Evolutionary conservation across 2,797 vertebrate genomes (phyloP).

Genomic region (Urosaurus nigricauda): DNA sequence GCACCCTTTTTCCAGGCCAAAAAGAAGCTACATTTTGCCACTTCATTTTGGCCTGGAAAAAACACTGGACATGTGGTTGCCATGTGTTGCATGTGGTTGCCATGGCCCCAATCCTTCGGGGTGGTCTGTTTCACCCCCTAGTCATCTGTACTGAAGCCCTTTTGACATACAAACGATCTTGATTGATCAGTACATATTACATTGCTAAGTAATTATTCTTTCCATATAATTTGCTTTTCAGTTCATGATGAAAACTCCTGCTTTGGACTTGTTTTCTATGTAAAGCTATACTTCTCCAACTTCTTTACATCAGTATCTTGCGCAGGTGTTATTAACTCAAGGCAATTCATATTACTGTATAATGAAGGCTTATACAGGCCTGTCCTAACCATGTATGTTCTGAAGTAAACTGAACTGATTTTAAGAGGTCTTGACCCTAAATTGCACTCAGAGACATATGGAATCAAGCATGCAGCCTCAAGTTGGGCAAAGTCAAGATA

Average conservation of each 20-base stretch:
- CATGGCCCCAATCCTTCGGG: too few species aligned
- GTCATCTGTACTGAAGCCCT: slow-evolving; percentile 26
- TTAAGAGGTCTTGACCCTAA: not conserved
- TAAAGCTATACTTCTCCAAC: not conserved
- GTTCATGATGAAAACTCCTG: slow-evolving; percentile 52
- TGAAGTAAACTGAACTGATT: not conserved
- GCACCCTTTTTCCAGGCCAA: too few species aligned
- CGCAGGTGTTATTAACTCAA: not conserved
- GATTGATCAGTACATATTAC: slow-evolving; percentile 49
- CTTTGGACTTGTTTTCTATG: not conserved
- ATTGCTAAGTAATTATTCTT: slow-evolving; percentile 52
- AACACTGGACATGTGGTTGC: too few species aligned
- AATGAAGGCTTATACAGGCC: too few species aligned
- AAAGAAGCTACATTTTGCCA: too few species aligned
- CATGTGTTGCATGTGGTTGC: too few species aligned
- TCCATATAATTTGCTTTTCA: slow-evolving; percentile 56
- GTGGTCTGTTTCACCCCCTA: not conserved
- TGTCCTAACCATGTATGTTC: not conserved
- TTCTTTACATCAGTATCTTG: not conserved
- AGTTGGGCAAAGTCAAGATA: not conserved
- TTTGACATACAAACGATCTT: slow-evolving; percentile 32
- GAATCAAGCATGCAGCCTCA: not conserved
- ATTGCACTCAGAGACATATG: not conserved
- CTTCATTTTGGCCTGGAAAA: too few species aligned
- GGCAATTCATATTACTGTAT: not conserved